Evolutionary conservation across 92 coral and sea anemone genomes (phyloP).

Genomic region (Epizoanthus scotinus): DNA sequence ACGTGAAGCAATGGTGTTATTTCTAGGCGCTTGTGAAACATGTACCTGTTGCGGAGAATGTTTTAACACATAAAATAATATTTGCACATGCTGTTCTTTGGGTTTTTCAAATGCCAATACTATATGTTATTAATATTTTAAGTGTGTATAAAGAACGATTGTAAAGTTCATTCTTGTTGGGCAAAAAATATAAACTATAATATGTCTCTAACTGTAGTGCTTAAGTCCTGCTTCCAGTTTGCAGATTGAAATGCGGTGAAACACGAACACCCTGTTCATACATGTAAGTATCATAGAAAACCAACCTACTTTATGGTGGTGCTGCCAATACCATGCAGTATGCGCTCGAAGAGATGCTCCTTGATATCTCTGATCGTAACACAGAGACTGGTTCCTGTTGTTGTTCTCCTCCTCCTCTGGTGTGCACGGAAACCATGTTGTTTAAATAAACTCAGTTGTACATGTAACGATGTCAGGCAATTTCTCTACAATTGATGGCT

Average conservation of each 20-base stretch:
- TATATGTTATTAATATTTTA: too few species aligned
- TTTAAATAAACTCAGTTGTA: constrained; percentile 41
- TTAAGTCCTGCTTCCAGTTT: too few species aligned
- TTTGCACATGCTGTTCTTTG: constrained; percentile 15
- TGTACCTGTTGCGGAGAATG: neutral
- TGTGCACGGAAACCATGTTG: constrained; percentile 43
- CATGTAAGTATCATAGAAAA: neutral
- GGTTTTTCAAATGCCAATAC: neutral
- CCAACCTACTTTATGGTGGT: constrained; percentile 15
- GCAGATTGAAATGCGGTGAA: neutral
- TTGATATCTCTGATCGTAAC: constrained; percentile 29
- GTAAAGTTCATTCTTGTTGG: too few species aligned
- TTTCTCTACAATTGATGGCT: constrained; percentile 37
- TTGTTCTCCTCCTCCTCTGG: constrained; percentile 29
- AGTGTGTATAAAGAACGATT: too few species aligned
- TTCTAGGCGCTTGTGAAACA: constrained; percentile 30
- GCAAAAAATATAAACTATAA: too few species aligned
- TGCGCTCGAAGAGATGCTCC: constrained; percentile 19
- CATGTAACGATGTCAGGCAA: constrained; percentile 30
- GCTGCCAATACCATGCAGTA: constrained; percentile 29
- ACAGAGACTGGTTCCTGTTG: constrained; percentile 30
- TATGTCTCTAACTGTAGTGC: too few species aligned
- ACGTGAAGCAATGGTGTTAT: constrained; percentile 1
- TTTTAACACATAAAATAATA: neutral
- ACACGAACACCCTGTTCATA: constrained; percentile 6